These are phyloP conservation scores for Graptemys geographica DNA, from an alignment of 2,797 vertebrate genomes.

Conservation along the genomic window DNA sequence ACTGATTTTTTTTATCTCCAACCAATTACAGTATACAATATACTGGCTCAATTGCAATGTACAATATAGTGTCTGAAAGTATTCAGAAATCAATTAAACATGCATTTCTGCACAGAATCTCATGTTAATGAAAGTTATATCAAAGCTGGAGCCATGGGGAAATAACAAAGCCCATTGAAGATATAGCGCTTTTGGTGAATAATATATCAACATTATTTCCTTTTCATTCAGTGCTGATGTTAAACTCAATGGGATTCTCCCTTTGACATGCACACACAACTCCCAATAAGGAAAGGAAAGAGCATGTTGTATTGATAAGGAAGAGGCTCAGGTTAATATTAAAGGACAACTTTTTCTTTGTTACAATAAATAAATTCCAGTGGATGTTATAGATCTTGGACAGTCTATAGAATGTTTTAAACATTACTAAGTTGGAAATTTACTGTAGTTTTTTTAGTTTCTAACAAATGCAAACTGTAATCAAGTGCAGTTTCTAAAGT, in stretches of 20 bases:
- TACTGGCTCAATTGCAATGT: not conserved
- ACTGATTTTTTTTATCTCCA: not conserved
- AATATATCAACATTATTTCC: not conserved
- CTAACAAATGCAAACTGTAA: constrained; percentile 36
- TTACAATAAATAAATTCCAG: not conserved
- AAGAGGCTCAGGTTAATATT: not conserved
- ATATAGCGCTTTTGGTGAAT: not conserved
- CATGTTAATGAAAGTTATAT: not conserved
- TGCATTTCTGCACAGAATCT: not conserved
- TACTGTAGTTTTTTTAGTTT: not conserved
- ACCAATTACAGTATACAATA: not conserved
- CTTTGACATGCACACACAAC: not conserved
- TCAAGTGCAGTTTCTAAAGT: not conserved
- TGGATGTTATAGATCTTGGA: not conserved
- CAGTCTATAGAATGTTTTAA: not conserved
- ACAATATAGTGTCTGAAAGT: not conserved
- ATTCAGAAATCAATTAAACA: not conserved
- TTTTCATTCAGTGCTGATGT: not conserved
- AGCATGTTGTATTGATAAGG: not conserved
- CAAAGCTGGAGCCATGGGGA: not conserved
- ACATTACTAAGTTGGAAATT: not conserved
- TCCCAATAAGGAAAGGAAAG: not conserved
- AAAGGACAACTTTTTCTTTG: constrained; percentile 1
- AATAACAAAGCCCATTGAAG: not conserved
- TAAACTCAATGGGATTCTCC: not conserved